Conservation (phyloP, 2,113 vertebrate species). For the Tamias sibiricus region DNA sequence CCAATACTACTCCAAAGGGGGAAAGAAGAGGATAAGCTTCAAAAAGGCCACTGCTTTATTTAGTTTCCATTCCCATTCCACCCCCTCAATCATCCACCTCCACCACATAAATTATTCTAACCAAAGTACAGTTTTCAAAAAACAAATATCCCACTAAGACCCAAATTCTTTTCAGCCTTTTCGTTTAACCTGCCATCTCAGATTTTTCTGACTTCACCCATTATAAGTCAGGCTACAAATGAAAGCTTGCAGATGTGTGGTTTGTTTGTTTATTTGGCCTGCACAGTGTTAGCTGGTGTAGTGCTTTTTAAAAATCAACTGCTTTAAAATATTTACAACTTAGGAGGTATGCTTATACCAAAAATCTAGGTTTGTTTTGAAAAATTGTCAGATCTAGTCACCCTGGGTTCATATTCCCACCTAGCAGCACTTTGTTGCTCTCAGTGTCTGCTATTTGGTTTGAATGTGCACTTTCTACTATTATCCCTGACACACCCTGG, state of each 20-base stretch:
- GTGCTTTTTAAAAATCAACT: not conserved
- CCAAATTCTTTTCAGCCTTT: not conserved
- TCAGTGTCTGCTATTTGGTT: not conserved
- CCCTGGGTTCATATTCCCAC: not conserved
- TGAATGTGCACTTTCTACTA: not conserved
- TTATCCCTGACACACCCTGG: not conserved
- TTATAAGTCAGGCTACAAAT: not conserved
- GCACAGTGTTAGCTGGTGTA: not conserved
- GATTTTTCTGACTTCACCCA: not conserved
- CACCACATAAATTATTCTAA: slow-evolving; percentile 15
- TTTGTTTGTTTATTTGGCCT: not conserved
- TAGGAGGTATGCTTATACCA: not conserved
- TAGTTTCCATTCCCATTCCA: not conserved
- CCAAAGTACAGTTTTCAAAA: slow-evolving; percentile 37
- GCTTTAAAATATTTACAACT: slow-evolving; percentile 24
- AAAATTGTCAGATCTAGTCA: not conserved
- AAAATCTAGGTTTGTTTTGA: slow-evolving; percentile 8
- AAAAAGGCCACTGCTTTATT: not conserved
- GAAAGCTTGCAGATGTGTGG: not conserved
- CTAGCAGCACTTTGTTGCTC: not conserved
- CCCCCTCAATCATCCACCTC: not conserved
- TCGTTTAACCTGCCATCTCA: not conserved
- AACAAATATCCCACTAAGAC: not conserved
- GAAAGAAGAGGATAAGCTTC: not conserved
- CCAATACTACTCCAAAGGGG: not conserved